Base-by-base conservation (phyloP, 2,113 vertebrate species). In the Amphiprion ocellaris region DNA sequence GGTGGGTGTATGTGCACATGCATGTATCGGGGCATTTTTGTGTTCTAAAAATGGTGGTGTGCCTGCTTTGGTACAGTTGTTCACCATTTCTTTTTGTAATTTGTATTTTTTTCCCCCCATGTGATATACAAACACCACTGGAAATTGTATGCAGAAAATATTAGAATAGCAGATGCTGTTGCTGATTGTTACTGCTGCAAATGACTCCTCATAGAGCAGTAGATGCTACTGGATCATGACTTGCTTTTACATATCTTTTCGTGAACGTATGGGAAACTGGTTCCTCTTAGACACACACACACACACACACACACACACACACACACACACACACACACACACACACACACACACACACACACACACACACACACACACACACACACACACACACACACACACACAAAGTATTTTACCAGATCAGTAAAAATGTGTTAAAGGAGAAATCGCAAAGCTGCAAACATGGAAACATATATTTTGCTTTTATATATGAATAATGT, bases 111-210 rank as follows among this genome's bases (percentile, higher is more conserved):
- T 50, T 17, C 1, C n/a, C n/a, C 9, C 39, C 9, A 2, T 44
- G 41, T 44, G 1, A 62, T 46, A 21, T 12, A 49, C 10, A 59
- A 46, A 47, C 23, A 19, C n/a, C 7, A 17, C 26, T 10, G 17
- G 39, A 30, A 28, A 37, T 66, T 37, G 47, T 37, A 4, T 6
- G 7, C 63, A 50, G 54, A 66, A 67, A 47, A 58, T 10, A 49
- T 4, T 2, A 41, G 9, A 74, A 67, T 47, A 56, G 58, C 55
- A 81, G 52, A 71, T 52, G 75, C 52, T 67, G 30, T 54, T 44
- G 53, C 16, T 62, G 46, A 56, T 68, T 59, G 60, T 59, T 41
- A 65, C 33, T 37, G 66, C 41, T 5, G 15, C 59, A 73, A 68
- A 84, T 59, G 0, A 53, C 37, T 69, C 46, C 65, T 53, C 41